Conservation (phyloP, 2,888 invertebrate genomes). For the Dichetophora obliterata region DNA sequence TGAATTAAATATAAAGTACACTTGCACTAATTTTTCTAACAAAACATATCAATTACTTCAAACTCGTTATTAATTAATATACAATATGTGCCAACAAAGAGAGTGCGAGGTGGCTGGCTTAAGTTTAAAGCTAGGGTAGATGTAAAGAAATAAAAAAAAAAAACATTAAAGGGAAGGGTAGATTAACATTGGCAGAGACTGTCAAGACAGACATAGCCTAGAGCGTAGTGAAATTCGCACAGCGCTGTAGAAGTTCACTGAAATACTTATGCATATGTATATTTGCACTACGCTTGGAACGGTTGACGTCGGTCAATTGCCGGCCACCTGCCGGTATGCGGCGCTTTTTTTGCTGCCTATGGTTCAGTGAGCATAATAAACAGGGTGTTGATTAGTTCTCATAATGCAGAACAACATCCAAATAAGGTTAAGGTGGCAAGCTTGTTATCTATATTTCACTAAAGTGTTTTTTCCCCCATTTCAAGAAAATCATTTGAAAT, state of each 20-base stretch:
- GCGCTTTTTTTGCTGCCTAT: background rate
- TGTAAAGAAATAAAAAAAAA: background rate
- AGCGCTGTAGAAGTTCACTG: background rate
- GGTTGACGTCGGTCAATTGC: conserved; percentile 22
- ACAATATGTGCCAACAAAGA: background rate
- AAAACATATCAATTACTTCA: conserved; percentile 27
- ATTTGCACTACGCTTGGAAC: conserved; percentile 9
- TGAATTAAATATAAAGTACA: background rate
- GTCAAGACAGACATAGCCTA: background rate
- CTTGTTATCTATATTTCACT: no score
- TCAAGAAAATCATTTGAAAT: no score
- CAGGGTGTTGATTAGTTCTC: background rate
- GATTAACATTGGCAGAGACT: conserved; percentile 26
- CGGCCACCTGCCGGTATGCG: conserved; percentile 26
- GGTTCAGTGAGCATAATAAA: conserved; percentile 24
- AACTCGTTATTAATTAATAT: conserved; percentile 29
- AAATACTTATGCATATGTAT: conserved; percentile 7
- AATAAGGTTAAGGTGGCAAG: no score
- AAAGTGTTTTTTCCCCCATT: no score
- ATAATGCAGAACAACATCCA: background rate
- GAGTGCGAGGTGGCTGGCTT: conserved; percentile 18
- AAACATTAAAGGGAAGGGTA: conserved; percentile 2
- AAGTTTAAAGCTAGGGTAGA: conserved; percentile 14
- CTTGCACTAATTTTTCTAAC: background rate
- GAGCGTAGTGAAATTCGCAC: background rate